Base-by-base conservation (phyloP, 2,888 invertebrate genomes). In the Drosophila atripex region DNA sequence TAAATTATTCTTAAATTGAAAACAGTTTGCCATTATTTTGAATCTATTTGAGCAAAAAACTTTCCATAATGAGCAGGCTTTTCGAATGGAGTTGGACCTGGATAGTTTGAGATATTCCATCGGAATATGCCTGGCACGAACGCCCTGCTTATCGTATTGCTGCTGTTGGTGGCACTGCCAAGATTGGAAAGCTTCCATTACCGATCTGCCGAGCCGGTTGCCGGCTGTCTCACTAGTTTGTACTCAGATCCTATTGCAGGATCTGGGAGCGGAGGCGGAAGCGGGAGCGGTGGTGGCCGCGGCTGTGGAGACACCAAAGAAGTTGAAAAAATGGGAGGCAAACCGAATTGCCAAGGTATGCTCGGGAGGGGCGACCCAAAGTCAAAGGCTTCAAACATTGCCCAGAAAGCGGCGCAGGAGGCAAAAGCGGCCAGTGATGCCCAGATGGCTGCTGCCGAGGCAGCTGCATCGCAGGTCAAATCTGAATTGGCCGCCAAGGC, bases 381-480 rank as follows among this genome's bases (percentile, higher is more conserved):
- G 70, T 78, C 93, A 85, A 94, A 93, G 77, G 94, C 94, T 0
- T 92, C 94, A 0, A 94, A 92, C 85, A 95, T 95, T 80, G 95
- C 95, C 0, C 94, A 94, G 86, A 95, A 95, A 78, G 95, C 95
- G 0, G 95, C 95, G 0, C 94, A 94, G 65, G 95, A 95, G 88
- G 95, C 95, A 0, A 79, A 88, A 30, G 95, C 95, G 0, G 95
- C 95, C 0, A 94, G 94, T 47, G 95, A 95, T 88, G 95, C 95
- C 0, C 95, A 95, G 83, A 95, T 95, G 1, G 95, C 95, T 0
- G 94, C 95, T 30, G 95, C 94, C 21, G 95, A 95, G 0, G 95
- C 95, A 76, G 94, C 94, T 79, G 94, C 94, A 0, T 95, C 95
- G 3, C 95, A 95, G 92, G 94, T 94, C 2, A 95, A 95, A 90